Evolutionary conservation across 2,888 invertebrate species (phyloP).

Genomic region (Drosophila colorata): DNA sequence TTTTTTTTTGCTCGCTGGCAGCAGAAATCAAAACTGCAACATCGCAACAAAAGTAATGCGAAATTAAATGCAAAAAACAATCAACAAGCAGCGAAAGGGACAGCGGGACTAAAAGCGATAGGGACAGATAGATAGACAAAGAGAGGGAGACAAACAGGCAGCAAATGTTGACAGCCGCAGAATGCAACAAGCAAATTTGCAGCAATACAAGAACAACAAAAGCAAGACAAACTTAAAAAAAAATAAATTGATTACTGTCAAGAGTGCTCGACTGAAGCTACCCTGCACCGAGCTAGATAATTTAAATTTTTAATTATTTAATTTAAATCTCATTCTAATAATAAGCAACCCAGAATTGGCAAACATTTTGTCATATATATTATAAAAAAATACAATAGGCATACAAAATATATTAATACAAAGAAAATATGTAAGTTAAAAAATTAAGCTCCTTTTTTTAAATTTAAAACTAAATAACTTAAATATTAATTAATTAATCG

Average conservation of each 20-base stretch:
- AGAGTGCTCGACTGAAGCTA: not conserved
- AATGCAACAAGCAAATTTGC: slow-evolving; percentile 55
- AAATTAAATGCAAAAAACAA: slow-evolving; percentile 75
- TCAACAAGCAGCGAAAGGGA: slow-evolving; percentile 38
- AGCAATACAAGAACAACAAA: slow-evolving; percentile 20
- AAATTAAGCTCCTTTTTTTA: too few species aligned
- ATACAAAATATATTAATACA: too few species aligned
- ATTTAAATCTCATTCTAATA: not conserved
- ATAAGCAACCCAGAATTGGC: too few species aligned
- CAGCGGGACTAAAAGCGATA: slow-evolving; percentile 8
- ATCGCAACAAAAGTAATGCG: slow-evolving; percentile 66
- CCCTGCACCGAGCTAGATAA: slow-evolving; percentile 1
- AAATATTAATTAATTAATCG: too few species aligned
- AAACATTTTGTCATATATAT: too few species aligned
- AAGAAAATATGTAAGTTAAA: too few species aligned
- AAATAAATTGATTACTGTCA: not conserved
- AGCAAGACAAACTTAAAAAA: not conserved
- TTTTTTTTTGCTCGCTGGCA: slow-evolving; percentile 30
- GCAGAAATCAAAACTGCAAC: slow-evolving; percentile 73
- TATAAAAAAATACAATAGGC: too few species aligned
- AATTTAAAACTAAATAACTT: too few species aligned
- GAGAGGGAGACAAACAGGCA: slow-evolving; percentile 18
- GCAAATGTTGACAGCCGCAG: slow-evolving; percentile 59
- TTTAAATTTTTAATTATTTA: not conserved
- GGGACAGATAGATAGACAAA: slow-evolving; percentile 1